phyloP scores from a whole-genome alignment of 2,888 invertebrate species.

The Drosophila kambysellisi region DNA sequence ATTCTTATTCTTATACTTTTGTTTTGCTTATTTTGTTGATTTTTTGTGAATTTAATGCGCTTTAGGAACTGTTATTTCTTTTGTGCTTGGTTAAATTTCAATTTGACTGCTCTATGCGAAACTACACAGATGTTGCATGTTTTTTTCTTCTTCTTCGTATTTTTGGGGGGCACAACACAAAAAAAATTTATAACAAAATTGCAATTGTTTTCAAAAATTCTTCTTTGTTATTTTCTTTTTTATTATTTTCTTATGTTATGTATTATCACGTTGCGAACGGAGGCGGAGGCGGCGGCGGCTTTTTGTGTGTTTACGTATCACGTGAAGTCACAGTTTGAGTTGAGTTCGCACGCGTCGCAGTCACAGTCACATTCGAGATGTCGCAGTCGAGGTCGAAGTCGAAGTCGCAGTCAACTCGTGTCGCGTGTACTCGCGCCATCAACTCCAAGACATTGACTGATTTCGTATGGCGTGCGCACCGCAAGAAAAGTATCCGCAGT shows the following conservation, averaged over 20 bases:
- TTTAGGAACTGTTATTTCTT: slow-evolving; percentile 16
- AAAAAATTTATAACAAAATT: slow-evolving; percentile 49
- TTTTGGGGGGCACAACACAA: background rate
- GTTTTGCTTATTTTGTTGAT: background rate
- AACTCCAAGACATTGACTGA: slow-evolving; percentile 83
- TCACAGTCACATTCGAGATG: slow-evolving; percentile 8
- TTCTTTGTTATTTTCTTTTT: background rate
- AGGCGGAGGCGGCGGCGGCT: slow-evolving; percentile 15
- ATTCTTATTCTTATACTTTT: background rate
- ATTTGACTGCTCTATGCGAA: background rate
- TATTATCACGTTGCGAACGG: slow-evolving; percentile 16
- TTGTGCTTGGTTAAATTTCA: slow-evolving; percentile 11
- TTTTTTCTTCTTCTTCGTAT: background rate
- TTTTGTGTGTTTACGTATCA: slow-evolving; percentile 29
- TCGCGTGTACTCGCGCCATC: slow-evolving; percentile 82
- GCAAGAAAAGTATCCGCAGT: slow-evolving; percentile 79
- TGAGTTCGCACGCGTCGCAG: slow-evolving; percentile 27
- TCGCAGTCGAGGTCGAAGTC: slow-evolving; percentile 39
- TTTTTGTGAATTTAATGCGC: slow-evolving; percentile 1
- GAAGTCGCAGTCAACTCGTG: slow-evolving; percentile 71
- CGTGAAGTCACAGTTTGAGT: slow-evolving; percentile 36
- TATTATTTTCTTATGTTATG: background rate
- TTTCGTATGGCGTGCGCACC: slow-evolving; percentile 78
- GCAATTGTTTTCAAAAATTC: slow-evolving; percentile 25
- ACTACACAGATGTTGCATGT: background rate